Evolutionary conservation across 2,113 vertebrate species (phyloP), one percentile per base, ranked within the genome.

Genomic region (Macaca mulatta): DNA sequence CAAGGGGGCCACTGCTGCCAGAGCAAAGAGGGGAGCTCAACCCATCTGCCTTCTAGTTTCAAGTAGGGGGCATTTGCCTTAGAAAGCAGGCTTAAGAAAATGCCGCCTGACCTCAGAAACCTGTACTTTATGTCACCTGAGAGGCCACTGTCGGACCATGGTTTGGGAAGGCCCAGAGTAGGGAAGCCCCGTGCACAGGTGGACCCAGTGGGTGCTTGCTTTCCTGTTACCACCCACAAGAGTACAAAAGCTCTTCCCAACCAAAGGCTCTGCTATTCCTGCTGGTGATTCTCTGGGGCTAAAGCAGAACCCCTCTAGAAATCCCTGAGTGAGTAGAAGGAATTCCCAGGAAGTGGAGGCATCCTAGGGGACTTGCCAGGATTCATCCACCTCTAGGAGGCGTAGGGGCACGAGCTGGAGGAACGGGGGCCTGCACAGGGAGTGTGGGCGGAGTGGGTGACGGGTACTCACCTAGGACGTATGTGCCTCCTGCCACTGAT

Each of bases 371-470:
- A 11, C 38, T 43, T 30, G 14, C 2, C 16, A 8, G 52, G 78
- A 80, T 18, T 48, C 11, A 9, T 5, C 30, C 35, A 22, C 30
- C 57, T 48, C 25, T 35, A n/a, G 69, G 22, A 79, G 17, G 45
- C 0, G 3, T 22, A 25, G 72, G 40, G 59, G 17, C 61, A 3
- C 13, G 52, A 55, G 32, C 8, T 2, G 16, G 52, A 20, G 25
- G 27, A 30, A 30, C 74, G 43, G 89, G 45, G 32, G 55, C 40
- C 17, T 23, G 35, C 12, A 16, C n/a, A 0, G 80, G 40, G n/a
- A 8, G 0, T 2, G 0, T 57, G 43, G 30, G 10, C 30, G 5
- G 48, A 43, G 0, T 43, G 14, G 38, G 7, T 2, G 7, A 27
- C 2, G 2, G 20, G 6, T 32, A 0, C 23, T 30, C 5, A 59